A percentile compares a stretch with the other conserved stretches of the same genome.
Evolutionary conservation across 2,113 vertebrate species (phyloP).

Genomic region (Cryptomyrus ogoouensis): DNA sequence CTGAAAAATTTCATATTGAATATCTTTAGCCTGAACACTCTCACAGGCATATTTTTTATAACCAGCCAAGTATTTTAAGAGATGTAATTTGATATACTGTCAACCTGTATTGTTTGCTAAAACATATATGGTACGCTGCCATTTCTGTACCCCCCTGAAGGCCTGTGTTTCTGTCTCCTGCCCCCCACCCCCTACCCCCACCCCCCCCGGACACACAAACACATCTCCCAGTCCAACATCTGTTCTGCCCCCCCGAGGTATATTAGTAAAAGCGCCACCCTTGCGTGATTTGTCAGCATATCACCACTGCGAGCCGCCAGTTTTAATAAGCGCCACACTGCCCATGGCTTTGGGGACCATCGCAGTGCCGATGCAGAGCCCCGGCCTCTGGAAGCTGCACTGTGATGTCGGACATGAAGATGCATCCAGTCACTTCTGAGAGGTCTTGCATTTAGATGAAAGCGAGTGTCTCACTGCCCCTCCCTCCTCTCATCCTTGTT

Average conservation of each 20-base stretch:
- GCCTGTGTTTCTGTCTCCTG: background rate
- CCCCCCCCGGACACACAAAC: background rate
- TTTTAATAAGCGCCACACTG: constrained; percentile 46
- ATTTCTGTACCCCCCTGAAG: background rate
- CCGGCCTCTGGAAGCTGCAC: constrained; percentile 39
- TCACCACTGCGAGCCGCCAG: constrained; percentile 36
- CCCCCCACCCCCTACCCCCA: background rate
- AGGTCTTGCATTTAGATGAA: constrained; percentile 38
- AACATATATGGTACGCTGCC: background rate
- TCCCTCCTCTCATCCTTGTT: constrained; percentile 34
- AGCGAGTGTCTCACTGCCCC: constrained; percentile 20
- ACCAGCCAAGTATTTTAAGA: background rate
- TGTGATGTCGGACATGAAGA: constrained; percentile 32
- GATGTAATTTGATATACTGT: background rate
- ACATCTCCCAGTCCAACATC: background rate
- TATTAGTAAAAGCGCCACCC: constrained; percentile 33
- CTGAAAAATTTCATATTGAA: background rate
- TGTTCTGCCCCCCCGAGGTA: constrained; percentile 1
- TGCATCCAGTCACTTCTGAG: constrained; percentile 40
- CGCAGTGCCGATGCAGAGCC: constrained; percentile 26
- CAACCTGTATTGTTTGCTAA: background rate
- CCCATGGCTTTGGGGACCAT: constrained; percentile 37
- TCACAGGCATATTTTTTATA: background rate
- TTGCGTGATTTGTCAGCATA: constrained; percentile 40
- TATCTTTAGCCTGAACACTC: background rate